Conservation (phyloP, 2,113 vertebrate species). For the Platichthys stellatus region DNA sequence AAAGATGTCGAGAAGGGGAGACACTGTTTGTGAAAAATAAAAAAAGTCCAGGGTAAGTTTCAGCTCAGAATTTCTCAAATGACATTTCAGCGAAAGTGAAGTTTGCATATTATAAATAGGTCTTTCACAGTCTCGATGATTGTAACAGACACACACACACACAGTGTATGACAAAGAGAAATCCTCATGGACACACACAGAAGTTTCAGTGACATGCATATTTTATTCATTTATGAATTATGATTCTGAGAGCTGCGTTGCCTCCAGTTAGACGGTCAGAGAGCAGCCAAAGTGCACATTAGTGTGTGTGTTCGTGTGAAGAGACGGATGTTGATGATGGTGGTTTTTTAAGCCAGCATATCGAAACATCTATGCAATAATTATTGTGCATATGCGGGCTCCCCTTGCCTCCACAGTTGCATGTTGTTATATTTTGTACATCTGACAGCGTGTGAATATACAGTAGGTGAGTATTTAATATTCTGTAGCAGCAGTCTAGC, state of each 20-base stretch:
- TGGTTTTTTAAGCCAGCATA: constrained; percentile 56
- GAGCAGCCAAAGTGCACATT: constrained; percentile 16
- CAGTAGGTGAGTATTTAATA: constrained; percentile 10
- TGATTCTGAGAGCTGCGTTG: constrained; percentile 32
- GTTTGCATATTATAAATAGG: too few species aligned
- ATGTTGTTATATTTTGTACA: neutral
- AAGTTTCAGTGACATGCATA: constrained; percentile 25
- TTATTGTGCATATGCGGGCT: constrained; percentile 3
- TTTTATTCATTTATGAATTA: constrained; percentile 50
- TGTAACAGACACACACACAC: neutral
- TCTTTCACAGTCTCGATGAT: neutral
- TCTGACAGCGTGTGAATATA: constrained; percentile 1
- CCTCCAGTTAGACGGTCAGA: constrained; percentile 47
- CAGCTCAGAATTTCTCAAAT: neutral
- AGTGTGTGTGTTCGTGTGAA: neutral
- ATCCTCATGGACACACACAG: neutral
- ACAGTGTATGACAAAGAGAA: neutral
- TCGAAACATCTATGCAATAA: neutral
- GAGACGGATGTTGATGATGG: neutral
- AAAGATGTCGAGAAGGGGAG: constrained; percentile 9
- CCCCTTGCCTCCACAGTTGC: neutral
- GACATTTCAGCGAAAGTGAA: too few species aligned
- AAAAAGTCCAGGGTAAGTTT: neutral
- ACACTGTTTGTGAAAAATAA: neutral
- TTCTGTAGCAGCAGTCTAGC: neutral